Percentiles rank a stretch among this genome's conserved stretches.
These are phyloP conservation scores for Euwallacea fornicatus DNA, from an alignment of 1,140 invertebrate genomes.

Conservation along the genomic window DNA sequence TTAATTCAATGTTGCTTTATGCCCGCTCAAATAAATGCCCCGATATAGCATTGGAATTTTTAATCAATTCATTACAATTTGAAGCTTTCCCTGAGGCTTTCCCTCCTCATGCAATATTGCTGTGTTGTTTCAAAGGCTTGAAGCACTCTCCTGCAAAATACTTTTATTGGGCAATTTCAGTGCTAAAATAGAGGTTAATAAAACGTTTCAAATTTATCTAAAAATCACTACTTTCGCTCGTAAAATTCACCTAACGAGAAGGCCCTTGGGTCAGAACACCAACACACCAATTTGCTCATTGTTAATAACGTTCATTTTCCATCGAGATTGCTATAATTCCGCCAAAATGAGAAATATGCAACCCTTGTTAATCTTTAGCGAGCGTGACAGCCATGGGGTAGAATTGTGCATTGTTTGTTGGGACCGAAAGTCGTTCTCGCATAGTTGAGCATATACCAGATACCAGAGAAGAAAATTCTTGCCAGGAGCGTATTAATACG, in stretches of 20 bases:
- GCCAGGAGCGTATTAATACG: too few relatives aligned
- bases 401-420: neutral
- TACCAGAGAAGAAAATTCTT: too few relatives aligned
- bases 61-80: conserved; percentile 13
- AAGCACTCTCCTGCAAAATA: too few relatives aligned
- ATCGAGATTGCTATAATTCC: conserved; percentile 17
- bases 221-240: conserved; percentile 3
- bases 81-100: too few relatives aligned
- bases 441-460: too few relatives aligned
- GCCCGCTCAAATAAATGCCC: conserved; percentile 10
- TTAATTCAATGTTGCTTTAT: conserved; percentile 13
- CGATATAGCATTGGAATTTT: conserved; percentile 12
- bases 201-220: too few relatives aligned
- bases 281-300: conserved; percentile 9
- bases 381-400: conserved; percentile 20
- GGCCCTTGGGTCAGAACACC: conserved; percentile 8
- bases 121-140: too few relatives aligned
- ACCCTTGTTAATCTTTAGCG: conserved; percentile 1
- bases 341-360: conserved; percentile 7
- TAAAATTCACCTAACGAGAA: conserved; percentile 5
- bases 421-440: too few relatives aligned
- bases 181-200: too few relatives aligned
- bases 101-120: too few relatives aligned
- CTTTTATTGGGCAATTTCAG: too few relatives aligned
- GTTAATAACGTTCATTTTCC: conserved; percentile 12